Conservation (phyloP, 2,888 invertebrate species). For the Drosophila paucipuncta region DNA sequence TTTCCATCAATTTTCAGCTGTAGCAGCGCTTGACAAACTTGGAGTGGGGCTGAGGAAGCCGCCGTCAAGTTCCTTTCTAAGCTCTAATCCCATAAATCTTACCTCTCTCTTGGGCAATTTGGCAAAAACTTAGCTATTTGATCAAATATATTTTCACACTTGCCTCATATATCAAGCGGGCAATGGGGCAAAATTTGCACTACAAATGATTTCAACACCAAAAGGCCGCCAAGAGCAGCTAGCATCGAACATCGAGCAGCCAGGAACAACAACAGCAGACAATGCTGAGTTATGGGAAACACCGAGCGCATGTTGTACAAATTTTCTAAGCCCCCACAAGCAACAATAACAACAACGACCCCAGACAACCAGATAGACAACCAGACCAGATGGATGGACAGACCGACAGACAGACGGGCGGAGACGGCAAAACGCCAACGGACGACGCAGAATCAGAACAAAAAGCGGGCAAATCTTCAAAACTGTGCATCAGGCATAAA, state of each 20-base stretch:
- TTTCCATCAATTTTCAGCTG: slow-evolving; percentile 7
- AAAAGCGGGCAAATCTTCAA: slow-evolving; percentile 68
- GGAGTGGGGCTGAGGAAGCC: not conserved
- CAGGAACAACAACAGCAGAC: slow-evolving; percentile 39
- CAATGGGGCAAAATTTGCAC: slow-evolving; percentile 80
- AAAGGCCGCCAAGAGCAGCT: slow-evolving; percentile 66
- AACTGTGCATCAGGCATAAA: slow-evolving; percentile 67
- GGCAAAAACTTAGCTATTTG: slow-evolving; percentile 60
- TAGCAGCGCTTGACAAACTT: slow-evolving; percentile 28
- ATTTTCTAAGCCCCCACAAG: slow-evolving; percentile 72
- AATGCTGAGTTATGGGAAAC: slow-evolving; percentile 79
- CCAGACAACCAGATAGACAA: slow-evolving; percentile 20
- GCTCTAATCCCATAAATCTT: slow-evolving; percentile 64
- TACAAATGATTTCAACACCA: slow-evolving; percentile 84
- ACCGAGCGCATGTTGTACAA: slow-evolving; percentile 77
- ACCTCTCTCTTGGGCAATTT: slow-evolving; percentile 59
- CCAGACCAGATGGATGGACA: slow-evolving; percentile 16
- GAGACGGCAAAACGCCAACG: slow-evolving; percentile 57
- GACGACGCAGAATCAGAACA: slow-evolving; percentile 66
- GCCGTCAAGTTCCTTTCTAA: slow-evolving; percentile 63
- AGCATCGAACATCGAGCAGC: slow-evolving; percentile 19
- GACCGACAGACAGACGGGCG: slow-evolving; percentile 22
- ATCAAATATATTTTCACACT: slow-evolving; percentile 82
- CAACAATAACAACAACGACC: slow-evolving; percentile 45
- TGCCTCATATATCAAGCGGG: slow-evolving; percentile 78